Base-by-base conservation (phyloP, 2,888 invertebrate genomes). In the Trichopoda pennipes region DNA sequence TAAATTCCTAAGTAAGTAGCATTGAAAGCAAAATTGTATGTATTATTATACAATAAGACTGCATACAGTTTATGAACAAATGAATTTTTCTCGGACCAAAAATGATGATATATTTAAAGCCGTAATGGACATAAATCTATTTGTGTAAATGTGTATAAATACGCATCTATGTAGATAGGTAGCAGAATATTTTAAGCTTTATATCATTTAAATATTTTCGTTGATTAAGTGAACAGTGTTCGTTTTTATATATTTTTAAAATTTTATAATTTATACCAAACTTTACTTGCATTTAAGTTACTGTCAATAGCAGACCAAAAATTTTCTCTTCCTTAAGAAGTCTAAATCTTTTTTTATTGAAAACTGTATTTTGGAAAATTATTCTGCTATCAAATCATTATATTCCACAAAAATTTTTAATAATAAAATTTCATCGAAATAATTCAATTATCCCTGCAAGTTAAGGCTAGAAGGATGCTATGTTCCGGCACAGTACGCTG, bases 171-270 rank as follows among this genome's bases (percentile, higher is more conserved):
- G 12, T 14, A 6, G 3, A 14, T 14, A 44, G 16, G n/a, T 7
- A n/a, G 1, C n/a, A n/a, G 3, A 35, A 55, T 53, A 10, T 28
- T 68, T 68, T 1, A 9, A 56, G 56, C 19, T 66, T 49, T 58
- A 58, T 68, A 53, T 23, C 32, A 60, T 53, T 76, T 61, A 51
- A 75, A 60, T 44, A 42, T n/a, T 60, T 53, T 23, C 28, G 42
- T 42, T 51, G 42, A 60, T 21, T 66, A 60, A 56, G 10, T 12
- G 38, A 10, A 10, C 38, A 38, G 64, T 64, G 56, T 66, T 53
- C 35, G 7, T 55, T 47, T 55, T 47, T 16, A 16, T n/a, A 23
- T 53, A 1, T 7, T 1, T 44, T 56, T 0, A 53, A 73, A 55
- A 44, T 53, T 61, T 17, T 17, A 42, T 28, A 53, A 16, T 19